phyloP scores from a whole-genome alignment of 2,797 vertebrate genomes.

The Argyrosomus regius region DNA sequence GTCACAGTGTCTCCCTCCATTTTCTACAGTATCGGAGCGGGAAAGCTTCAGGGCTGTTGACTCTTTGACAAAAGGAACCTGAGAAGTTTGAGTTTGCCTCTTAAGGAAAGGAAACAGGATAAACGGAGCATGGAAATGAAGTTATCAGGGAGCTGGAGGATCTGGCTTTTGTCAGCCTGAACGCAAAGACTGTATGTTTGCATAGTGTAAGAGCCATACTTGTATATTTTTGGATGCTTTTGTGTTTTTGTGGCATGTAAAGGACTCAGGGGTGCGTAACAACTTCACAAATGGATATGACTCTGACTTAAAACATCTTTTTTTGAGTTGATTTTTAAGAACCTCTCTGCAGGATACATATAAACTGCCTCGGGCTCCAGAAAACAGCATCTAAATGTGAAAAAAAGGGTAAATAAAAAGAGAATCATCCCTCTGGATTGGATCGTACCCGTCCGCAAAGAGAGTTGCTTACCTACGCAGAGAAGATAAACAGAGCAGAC shows the following conservation, averaged over 20 bases:
- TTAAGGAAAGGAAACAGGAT: slow-evolving; percentile 23
- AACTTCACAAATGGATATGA: slow-evolving; percentile 38
- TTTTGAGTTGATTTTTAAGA: not conserved
- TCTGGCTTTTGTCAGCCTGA: slow-evolving; percentile 48
- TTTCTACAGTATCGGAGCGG: not conserved
- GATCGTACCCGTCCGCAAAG: not conserved
- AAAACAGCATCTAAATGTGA: not conserved
- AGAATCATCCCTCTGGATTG: not conserved
- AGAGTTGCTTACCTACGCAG: slow-evolving; percentile 36
- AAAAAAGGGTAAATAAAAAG: not conserved
- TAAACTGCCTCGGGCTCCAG: rapidly evolving
- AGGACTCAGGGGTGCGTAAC: slow-evolving; percentile 46
- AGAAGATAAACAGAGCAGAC: slow-evolving; percentile 19
- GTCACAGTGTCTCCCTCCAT: not conserved
- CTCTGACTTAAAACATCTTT: not conserved
- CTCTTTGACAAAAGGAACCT: not conserved
- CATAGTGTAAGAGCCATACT: not conserved
- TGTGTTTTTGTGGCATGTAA: slow-evolving; percentile 18
- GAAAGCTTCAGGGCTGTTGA: not conserved
- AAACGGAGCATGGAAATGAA: not conserved
- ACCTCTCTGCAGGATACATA: not conserved
- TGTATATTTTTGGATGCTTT: slow-evolving; percentile 4
- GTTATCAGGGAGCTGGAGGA: not conserved
- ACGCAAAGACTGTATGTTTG: slow-evolving; percentile 9
- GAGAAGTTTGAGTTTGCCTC: slow-evolving; percentile 15